Evolutionary conservation across 2,797 vertebrate species (phyloP), one percentile per base, ranked within the genome.

Genomic region (Ambastaia sidthimunki): DNA sequence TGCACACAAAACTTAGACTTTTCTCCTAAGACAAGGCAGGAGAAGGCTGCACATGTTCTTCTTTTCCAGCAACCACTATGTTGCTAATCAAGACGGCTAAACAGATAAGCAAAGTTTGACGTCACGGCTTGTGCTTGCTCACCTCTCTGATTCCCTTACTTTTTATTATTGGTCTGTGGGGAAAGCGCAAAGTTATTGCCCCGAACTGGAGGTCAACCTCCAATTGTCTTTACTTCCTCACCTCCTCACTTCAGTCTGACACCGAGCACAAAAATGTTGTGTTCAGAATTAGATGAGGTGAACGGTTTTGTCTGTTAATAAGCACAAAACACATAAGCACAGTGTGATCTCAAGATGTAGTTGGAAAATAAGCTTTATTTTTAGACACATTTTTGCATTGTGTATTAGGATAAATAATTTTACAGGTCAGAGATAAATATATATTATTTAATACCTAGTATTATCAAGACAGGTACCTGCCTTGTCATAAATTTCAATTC

Each of bases 21-120:
- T 34, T 79, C 75, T 71, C 67, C 44, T 68, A 78, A 79, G 78
- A 23, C 67, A 68, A 67, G 72, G 70, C 59, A 70, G 55, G 71
- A 69, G 59, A 81, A 63, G 15, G 62, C 50, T 69, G 55, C 63
- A 52, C 79, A 82, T 85, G 85, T 78, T 82, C 69, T 82, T 74
- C 63, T 21, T 78, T 34, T 54, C 48, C 74, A 52, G 55, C 63
- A 69, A 65, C 41, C 62, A 54, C 75, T 62, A 67, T 74, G 71
- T 54, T 72, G 59, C 69, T 84, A 74, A 80, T 73, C 70, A 81
- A 70, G 47, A 54, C 57, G 25, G 63, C 57, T 82, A 57, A 82
- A 77, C 31, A 15, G 75, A 77, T 67, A 76, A 76, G 21, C 50
- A 76, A 21, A 9, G 65, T 48, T 59, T 77, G 52, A 77, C 25